Evolutionary conservation across 1,140 invertebrate genomes (phyloP).

Genomic region (Drosophila navojoa): DNA sequence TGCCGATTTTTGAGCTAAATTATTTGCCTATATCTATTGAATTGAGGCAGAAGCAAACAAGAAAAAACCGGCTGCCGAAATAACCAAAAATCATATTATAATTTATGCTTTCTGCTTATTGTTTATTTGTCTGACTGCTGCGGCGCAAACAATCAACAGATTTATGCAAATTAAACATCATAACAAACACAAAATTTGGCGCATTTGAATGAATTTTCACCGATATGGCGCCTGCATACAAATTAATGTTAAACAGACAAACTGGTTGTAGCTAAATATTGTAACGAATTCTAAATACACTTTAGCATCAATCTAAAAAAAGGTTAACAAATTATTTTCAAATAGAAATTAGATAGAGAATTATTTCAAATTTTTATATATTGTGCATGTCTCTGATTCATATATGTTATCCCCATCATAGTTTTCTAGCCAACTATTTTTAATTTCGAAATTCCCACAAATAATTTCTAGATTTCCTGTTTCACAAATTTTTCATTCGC

Average conservation of each 20-base stretch:
- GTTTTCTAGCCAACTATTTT: no score
- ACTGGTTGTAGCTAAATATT: background rate
- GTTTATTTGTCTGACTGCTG: constrained; percentile 24
- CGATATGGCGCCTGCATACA: constrained; percentile 41
- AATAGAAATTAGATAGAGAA: no score
- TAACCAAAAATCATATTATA: constrained; percentile 1
- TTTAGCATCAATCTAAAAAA: no score
- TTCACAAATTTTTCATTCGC: background rate
- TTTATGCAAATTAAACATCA: constrained; percentile 47
- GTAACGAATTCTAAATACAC: constrained; percentile 4
- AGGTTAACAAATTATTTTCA: no score
- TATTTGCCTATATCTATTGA: constrained; percentile 24
- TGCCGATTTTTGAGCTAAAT: constrained; percentile 33
- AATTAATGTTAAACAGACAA: constrained; percentile 31
- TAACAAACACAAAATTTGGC: constrained; percentile 38
- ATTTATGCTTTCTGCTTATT: constrained; percentile 36
- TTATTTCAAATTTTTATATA: no score
- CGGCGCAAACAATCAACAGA: constrained; percentile 41
- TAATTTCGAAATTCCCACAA: background rate
- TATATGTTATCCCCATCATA: no score
- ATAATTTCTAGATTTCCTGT: background rate
- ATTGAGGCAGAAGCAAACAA: constrained; percentile 17
- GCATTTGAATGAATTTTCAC: constrained; percentile 46
- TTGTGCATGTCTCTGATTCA: no score
- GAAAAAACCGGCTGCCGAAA: constrained; percentile 31